Evolutionary conservation across 2,797 vertebrate genomes (phyloP).

Genomic region (Ctenosaura bakeri): DNA sequence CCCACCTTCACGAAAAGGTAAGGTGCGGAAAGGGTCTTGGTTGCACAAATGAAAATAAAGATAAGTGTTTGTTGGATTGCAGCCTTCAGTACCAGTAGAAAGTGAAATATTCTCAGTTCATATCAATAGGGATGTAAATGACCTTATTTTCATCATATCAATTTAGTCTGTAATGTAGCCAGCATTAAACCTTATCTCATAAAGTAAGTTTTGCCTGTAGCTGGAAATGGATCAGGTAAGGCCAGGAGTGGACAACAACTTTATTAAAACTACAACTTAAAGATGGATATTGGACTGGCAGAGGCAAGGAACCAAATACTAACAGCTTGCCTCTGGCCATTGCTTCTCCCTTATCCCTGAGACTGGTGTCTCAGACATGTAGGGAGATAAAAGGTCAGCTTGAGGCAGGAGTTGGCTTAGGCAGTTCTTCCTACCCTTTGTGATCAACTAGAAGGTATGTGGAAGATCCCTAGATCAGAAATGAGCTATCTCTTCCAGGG

Average conservation of each 20-base stretch:
- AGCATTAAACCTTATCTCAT: neutral
- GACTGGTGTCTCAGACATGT: neutral
- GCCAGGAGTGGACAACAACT: neutral
- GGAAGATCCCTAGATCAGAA: neutral
- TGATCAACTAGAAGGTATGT: neutral
- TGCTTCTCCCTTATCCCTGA: neutral
- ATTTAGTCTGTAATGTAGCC: neutral
- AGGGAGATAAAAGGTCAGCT: neutral
- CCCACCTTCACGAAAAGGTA: too few relatives aligned
- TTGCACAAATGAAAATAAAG: neutral
- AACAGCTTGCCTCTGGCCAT: neutral
- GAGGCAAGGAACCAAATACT: neutral
- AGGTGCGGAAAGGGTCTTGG: too few relatives aligned
- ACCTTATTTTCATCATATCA: conserved; percentile 45
- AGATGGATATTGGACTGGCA: neutral
- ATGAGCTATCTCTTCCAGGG: neutral
- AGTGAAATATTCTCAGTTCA: neutral
- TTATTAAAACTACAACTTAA: neutral
- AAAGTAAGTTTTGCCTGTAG: neutral
- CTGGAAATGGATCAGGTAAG: neutral
- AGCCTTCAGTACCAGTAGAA: neutral
- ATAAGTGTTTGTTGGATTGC: neutral
- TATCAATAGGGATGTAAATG: conserved; percentile 38
- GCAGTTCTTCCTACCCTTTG: neutral
- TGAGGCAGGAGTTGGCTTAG: neutral